These are phyloP conservation scores for Clivina fossor DNA, from an alignment of 2,888 invertebrate genomes.

Conservation along the genomic window DNA sequence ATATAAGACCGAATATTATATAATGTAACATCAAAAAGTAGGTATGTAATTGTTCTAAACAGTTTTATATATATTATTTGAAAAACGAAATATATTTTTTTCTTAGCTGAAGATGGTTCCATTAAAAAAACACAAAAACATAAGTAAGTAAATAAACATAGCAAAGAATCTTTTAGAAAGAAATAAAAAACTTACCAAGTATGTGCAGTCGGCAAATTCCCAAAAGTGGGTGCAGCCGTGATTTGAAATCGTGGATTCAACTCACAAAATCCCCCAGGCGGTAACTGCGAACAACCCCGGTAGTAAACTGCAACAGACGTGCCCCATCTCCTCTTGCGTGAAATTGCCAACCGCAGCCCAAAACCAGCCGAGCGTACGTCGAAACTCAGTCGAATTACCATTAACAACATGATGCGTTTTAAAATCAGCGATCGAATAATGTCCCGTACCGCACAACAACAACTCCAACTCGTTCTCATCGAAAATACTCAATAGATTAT, in stretches of 20 bases:
- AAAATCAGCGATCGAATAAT: slow-evolving; percentile 88
- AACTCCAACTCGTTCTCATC: slow-evolving; percentile 96
- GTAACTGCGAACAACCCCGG: slow-evolving; percentile 90
- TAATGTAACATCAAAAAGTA: too few species aligned
- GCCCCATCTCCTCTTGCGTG: slow-evolving; percentile 92
- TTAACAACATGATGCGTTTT: slow-evolving; percentile 84
- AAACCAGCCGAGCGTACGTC: slow-evolving; percentile 84
- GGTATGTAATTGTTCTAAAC: too few species aligned
- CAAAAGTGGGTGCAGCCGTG: slow-evolving; percentile 85
- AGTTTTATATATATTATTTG: too few species aligned
- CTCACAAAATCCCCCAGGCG: slow-evolving; percentile 86
- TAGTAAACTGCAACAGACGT: slow-evolving; percentile 86
- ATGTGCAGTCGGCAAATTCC: slow-evolving; percentile 90
- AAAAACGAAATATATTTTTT: too few species aligned
- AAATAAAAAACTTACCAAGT: slow-evolving; percentile 86
- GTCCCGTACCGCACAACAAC: slow-evolving; percentile 89
- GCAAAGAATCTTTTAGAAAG: too few species aligned
- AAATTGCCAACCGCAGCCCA: slow-evolving; percentile 89
- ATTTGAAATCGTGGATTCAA: slow-evolving; percentile 91
- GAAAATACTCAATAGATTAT: slow-evolving; percentile 90
- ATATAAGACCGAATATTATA: too few species aligned
- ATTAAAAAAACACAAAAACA: too few species aligned
- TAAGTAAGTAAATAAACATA: too few species aligned
- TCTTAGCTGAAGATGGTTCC: too few species aligned
- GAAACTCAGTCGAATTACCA: slow-evolving; percentile 79